Conservation (phyloP, 2,113 vertebrate species). For the Ailuropoda melanoleuca region DNA sequence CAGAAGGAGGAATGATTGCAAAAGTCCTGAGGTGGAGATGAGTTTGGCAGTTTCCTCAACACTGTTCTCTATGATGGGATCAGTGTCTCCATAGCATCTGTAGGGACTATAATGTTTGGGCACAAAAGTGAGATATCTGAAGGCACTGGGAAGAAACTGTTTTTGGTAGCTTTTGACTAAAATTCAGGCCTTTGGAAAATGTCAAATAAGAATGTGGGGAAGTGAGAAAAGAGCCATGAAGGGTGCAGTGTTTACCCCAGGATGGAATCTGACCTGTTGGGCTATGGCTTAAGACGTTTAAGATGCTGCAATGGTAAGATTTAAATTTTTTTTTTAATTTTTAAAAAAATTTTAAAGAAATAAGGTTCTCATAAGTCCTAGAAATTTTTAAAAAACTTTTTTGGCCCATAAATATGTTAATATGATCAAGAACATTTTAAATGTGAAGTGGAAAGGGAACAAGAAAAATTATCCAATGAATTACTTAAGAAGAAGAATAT, state of each 20-base stretch:
- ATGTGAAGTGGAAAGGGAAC: not conserved
- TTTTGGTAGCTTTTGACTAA: not conserved
- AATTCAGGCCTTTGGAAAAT: not conserved
- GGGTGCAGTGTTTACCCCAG: accelerated
- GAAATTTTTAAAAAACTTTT: not conserved
- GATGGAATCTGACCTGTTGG: not conserved
- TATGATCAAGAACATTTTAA: conserved; percentile 19
- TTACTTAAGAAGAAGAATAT: not conserved
- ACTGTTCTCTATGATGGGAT: not conserved
- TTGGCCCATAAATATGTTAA: not conserved
- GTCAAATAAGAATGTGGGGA: not conserved
- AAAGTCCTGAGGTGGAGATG: not conserved
- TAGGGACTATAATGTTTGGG: not conserved
- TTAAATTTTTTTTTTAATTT: not conserved
- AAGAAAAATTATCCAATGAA: conserved; percentile 33
- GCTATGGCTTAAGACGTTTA: not conserved
- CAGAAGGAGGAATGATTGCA: not conserved
- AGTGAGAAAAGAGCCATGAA: not conserved
- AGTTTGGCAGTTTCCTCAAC: not conserved
- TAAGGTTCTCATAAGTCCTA: not conserved
- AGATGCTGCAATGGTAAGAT: not conserved
- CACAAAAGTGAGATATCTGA: not conserved
- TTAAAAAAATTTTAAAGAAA: not conserved
- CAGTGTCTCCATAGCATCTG: not conserved
- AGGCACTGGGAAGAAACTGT: not conserved